These are phyloP conservation scores for Gymnarchus niloticus DNA, from an alignment of 2,113 vertebrate species.

Conservation along the genomic window DNA sequence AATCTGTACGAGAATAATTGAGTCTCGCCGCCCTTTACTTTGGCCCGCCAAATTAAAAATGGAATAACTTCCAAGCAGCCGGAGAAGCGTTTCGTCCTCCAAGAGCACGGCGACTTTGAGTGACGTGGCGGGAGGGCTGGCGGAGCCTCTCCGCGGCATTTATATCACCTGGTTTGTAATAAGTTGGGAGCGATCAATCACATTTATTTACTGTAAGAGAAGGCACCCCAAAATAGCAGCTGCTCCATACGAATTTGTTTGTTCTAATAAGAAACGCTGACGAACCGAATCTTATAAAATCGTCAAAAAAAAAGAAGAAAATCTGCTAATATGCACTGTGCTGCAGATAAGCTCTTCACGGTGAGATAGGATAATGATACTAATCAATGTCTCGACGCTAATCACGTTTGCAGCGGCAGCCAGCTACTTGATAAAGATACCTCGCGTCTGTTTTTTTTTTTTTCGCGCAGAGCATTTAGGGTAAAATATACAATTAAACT, in stretches of 20 bases:
- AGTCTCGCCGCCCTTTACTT: neutral
- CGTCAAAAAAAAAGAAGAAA: no score
- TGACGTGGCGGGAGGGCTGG: neutral
- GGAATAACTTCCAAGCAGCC: neutral
- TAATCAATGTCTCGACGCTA: slow-evolving; percentile 22
- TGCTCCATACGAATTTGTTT: neutral
- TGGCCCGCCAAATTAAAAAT: neutral
- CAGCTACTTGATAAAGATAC: neutral
- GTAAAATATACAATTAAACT: slow-evolving; percentile 3
- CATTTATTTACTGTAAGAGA: neutral
- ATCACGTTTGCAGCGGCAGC: neutral
- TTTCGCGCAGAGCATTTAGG: no score
- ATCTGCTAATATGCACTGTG: neutral
- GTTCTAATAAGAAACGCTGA: neutral
- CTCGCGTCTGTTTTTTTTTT: no score
- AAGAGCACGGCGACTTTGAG: neutral
- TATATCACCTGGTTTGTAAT: neutral
- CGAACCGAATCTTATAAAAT: neutral
- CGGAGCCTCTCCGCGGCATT: neutral
- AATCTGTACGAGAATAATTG: neutral
- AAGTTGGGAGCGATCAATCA: neutral
- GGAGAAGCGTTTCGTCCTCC: neutral
- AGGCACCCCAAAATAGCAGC: neutral
- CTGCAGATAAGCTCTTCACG: slow-evolving; percentile 1
- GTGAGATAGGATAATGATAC: slow-evolving; percentile 34